Evolutionary conservation across 2,113 vertebrate genomes (phyloP).

Genomic region (Suncus etruscus): DNA sequence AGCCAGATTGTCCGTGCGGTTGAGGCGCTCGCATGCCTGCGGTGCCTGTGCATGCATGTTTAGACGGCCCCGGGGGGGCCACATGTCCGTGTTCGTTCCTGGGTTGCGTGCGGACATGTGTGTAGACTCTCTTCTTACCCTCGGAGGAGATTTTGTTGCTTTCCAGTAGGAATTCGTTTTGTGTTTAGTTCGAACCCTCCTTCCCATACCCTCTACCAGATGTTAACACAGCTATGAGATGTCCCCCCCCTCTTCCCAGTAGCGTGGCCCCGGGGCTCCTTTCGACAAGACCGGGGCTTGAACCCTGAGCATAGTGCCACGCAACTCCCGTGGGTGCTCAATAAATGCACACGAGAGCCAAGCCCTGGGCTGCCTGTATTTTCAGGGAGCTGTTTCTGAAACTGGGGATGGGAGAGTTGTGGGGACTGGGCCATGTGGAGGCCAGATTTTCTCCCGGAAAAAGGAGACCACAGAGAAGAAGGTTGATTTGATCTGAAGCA

Average conservation of each 20-base stretch:
- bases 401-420: no score
- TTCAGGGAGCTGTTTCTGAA: background rate
- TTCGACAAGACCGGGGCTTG: slow-evolving; percentile 73
- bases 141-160: slow-evolving; percentile 81
- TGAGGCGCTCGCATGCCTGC: background rate
- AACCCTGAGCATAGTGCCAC: slow-evolving; percentile 62
- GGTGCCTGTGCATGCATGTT: slow-evolving; percentile 70
- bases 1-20: slow-evolving; percentile 76
- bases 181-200: slow-evolving; percentile 79
- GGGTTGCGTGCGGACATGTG: background rate
- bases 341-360: slow-evolving; percentile 79
- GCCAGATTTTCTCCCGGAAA: background rate
- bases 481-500: no score
- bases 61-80: slow-evolving; percentile 27
- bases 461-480: background rate
- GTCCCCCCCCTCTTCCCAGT: slow-evolving; percentile 45
- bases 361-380: background rate
- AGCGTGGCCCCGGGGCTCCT: slow-evolving; percentile 65
- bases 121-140: slow-evolving; percentile 72
- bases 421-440: rapidly evolving
- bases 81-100: no score
- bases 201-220: slow-evolving; percentile 72
- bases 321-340: slow-evolving; percentile 64
- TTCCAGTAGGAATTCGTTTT: slow-evolving; percentile 85
- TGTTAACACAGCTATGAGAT: slow-evolving; percentile 76